Percentiles rank a stretch among this genome's conserved stretches.
Conservation (phyloP, 2,797 vertebrate genomes). For the Hippocampus kuda region DNA sequence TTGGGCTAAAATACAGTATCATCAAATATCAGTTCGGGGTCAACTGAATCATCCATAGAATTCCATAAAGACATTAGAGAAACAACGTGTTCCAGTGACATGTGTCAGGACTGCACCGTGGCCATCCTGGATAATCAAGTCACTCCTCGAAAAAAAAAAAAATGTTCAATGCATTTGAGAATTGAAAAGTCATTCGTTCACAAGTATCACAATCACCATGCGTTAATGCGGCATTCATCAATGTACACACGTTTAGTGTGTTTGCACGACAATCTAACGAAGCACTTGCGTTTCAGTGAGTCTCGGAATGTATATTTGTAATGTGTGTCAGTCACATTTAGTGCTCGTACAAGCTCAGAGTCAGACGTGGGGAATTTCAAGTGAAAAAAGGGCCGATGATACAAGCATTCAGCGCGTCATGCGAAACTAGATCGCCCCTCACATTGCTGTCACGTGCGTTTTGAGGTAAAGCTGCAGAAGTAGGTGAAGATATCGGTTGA, state of each 20-base stretch:
- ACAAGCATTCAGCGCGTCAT: slow-evolving; percentile 7
- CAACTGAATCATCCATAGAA: not conserved
- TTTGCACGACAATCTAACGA: slow-evolving; percentile 55
- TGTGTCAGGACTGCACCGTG: not conserved
- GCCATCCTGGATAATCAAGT: not conserved
- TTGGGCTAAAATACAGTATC: not conserved
- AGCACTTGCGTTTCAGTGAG: slow-evolving; percentile 24
- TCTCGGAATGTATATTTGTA: slow-evolving; percentile 39
- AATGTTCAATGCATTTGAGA: slow-evolving; percentile 6
- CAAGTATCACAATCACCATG: not conserved
- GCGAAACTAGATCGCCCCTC: slow-evolving; percentile 41
- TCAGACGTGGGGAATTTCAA: not conserved
- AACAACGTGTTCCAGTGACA: not conserved
- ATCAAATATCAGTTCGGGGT: not conserved
- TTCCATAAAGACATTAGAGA: not conserved
- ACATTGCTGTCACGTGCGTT: slow-evolving; percentile 12
- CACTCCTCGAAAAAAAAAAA: not conserved
- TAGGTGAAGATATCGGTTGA: slow-evolving; percentile 14
- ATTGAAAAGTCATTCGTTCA: not conserved
- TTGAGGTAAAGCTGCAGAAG: slow-evolving; percentile 18
- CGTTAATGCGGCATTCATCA: slow-evolving; percentile 13
- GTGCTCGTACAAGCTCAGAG: slow-evolving; percentile 9
- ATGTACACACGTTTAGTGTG: slow-evolving; percentile 7
- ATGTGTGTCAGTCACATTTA: slow-evolving; percentile 25
- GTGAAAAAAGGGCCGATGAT: not conserved